A percentile compares a stretch with the other conserved stretches of the same genome.
Conservation (phyloP, 2,797 vertebrate species). For the Eurystomus glaucurus region DNA sequence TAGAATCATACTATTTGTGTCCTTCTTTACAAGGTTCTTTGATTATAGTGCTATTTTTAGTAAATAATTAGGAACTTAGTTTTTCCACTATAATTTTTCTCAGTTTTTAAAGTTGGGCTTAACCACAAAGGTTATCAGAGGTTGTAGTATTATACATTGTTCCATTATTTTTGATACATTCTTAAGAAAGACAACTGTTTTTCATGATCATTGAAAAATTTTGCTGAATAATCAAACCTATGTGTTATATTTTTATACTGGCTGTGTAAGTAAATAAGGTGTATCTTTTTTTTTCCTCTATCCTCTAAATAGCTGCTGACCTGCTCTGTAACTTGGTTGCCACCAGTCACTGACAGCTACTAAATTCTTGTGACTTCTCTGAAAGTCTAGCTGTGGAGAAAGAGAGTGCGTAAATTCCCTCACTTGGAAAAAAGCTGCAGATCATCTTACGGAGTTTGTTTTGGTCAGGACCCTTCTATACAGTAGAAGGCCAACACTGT, state of each 20-base stretch:
- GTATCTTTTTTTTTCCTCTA: neutral
- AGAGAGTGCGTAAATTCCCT: neutral
- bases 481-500: neutral
- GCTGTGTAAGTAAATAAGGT: neutral
- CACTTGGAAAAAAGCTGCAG: neutral
- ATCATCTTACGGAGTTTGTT: neutral
- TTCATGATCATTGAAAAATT: neutral
- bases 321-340: neutral
- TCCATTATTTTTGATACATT: neutral
- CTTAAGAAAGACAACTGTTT: neutral
- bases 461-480: neutral
- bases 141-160: neutral
- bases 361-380: neutral
- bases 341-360: neutral
- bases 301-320: neutral
- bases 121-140: neutral
- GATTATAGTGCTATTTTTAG: neutral
- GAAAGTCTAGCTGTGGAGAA: neutral
- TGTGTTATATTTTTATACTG: neutral
- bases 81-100: neutral
- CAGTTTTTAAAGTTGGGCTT: neutral
- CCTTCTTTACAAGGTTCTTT: neutral
- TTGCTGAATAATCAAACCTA: neutral
- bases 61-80: neutral
- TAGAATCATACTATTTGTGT: neutral